Percentiles rank a stretch among this genome's conserved stretches.
phyloP scores from a whole-genome alignment of 2,113 vertebrate genomes.

The Dipodomys ordii region DNA sequence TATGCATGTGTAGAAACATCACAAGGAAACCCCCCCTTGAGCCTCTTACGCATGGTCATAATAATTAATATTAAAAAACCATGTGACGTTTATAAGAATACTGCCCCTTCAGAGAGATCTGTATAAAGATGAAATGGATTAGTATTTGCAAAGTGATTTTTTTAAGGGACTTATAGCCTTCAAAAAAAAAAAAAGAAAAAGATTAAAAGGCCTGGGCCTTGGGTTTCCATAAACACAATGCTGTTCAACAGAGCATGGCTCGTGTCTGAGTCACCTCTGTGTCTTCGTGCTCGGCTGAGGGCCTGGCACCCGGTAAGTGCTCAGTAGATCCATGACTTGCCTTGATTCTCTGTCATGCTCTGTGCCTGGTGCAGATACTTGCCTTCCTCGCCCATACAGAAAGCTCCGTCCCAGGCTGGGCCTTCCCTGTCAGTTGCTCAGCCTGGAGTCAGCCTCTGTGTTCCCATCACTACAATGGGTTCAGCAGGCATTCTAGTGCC shows the following conservation, averaged over 20 bases:
- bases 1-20: too few relatives aligned
- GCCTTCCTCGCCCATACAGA: background rate
- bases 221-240: background rate
- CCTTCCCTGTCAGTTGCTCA: background rate
- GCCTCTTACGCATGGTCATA: too few relatives aligned
- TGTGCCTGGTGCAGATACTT: background rate
- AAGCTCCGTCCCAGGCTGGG: background rate
- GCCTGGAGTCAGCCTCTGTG: background rate
- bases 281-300: background rate
- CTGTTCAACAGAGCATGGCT: background rate
- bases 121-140: background rate
- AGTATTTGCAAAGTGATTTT: background rate
- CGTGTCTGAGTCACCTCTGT: background rate
- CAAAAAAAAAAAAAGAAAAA: background rate
- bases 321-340: background rate
- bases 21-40: too few relatives aligned
- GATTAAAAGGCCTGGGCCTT: background rate
- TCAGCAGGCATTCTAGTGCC: background rate
- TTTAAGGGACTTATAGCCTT: background rate
- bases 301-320: rapidly evolving
- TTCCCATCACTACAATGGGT: background rate
- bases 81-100: background rate
- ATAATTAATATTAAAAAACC: too few relatives aligned
- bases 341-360: background rate
- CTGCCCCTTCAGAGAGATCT: background rate